Evolutionary conservation across 64 coral and sea anemone species (phyloP).

Genomic region (Trachythela sp.): DNA sequence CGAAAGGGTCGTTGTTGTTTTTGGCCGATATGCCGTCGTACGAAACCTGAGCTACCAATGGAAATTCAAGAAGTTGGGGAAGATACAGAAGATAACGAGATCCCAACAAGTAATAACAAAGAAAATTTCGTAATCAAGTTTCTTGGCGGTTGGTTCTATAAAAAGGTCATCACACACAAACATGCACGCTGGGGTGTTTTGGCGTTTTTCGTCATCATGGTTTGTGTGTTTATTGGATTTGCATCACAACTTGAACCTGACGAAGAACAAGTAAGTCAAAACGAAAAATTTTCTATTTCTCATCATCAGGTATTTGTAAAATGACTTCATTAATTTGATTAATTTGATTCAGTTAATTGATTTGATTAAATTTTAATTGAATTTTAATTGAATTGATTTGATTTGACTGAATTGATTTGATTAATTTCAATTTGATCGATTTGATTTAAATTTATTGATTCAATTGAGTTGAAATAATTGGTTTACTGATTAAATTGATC

Average conservation of each 20-base stretch:
- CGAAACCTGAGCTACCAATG: background rate
- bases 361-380: too few species aligned
- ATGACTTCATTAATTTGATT: too few species aligned
- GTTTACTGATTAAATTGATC: too few species aligned
- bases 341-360: too few species aligned
- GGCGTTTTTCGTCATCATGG: slow-evolving; percentile 46
- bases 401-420: too few species aligned
- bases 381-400: too few species aligned
- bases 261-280: slow-evolving; percentile 69
- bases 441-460: too few species aligned
- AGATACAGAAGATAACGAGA: background rate
- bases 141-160: slow-evolving; percentile 50
- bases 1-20: slow-evolving; percentile 58
- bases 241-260: slow-evolving; percentile 74
- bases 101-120: background rate
- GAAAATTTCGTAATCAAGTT: background rate
- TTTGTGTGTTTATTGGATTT: slow-evolving; percentile 63
- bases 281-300: too few species aligned
- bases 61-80: background rate
- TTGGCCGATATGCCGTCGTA: background rate
- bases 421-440: too few species aligned
- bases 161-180: slow-evolving; percentile 61
- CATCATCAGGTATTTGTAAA: too few species aligned
- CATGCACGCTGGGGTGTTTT: slow-evolving; percentile 64
- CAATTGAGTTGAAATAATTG: too few species aligned